Evolutionary conservation across 2,888 invertebrate genomes (phyloP), one percentile per base, ranked within the genome.

Genomic region (Ectemnius continuus): DNA sequence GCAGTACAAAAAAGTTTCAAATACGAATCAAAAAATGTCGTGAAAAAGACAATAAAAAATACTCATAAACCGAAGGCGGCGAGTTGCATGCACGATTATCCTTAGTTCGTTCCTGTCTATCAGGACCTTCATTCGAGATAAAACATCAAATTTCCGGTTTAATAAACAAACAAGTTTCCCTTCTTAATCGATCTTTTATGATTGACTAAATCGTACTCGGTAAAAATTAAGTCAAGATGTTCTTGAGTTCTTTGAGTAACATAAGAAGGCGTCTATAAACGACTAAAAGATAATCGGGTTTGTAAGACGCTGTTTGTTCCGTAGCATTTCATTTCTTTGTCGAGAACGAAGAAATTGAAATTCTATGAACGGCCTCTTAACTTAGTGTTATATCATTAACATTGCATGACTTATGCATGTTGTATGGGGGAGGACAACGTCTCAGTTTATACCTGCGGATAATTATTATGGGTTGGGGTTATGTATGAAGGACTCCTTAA

Each of bases 391-490:
- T 86, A 85, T 85, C 82, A 84, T 82, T 85, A 87, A 88, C 86
- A 86, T 86, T 82, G 84, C 84, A 88, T 83, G 86, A 86, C 86
- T 88, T 81, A 82, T 84, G 86, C 84, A 85, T 86, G 78, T 80
- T 82, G 78, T 78, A 77, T 14, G 78, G 79, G 82, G 81, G 74
- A 74, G 81, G 74, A 74, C 82, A 82, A 86, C 80, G 83, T 84
- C 84, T 85, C 85, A 80, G 84, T 87, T 87, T 86, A 87, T 88
- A 87, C 80, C 86, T 85, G 85, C 81, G 83, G 87, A 88, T 89
- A 89, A 89, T 87, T 89, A 87, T 87, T 87, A 81, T 86, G 82
- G 83, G 85, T 82, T 81, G 85, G 87, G 86, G 80, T 87, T 87
- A 86, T 87, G 89, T 86, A 88, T 87, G 86, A 85, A 85, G 86